phyloP scores from a whole-genome alignment of 2,113 vertebrate genomes.

The Rhineura floridana region DNA sequence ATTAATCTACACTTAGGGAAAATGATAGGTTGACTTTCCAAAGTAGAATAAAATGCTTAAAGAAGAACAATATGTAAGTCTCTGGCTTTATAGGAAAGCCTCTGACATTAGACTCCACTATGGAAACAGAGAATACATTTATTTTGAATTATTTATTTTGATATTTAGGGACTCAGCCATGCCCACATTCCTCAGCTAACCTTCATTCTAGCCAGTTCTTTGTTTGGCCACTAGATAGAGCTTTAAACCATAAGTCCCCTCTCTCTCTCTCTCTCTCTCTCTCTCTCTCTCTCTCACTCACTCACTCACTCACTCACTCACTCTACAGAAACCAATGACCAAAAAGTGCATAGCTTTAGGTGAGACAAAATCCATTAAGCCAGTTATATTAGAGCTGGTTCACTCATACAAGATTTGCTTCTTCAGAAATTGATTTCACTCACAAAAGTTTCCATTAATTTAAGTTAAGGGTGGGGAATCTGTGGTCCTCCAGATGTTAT shows the following conservation, averaged over 20 bases:
- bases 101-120: neutral
- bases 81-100: neutral
- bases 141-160: neutral
- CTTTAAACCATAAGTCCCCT: constrained; percentile 11
- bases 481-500: too few species aligned
- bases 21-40: neutral
- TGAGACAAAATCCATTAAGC: neutral
- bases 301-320: neutral
- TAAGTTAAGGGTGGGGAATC: too few species aligned
- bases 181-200: neutral
- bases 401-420: neutral
- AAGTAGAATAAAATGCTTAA: neutral
- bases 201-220: neutral
- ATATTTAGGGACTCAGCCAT: neutral
- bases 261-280: neutral
- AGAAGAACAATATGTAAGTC: neutral
- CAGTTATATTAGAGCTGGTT: neutral
- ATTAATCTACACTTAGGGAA: neutral
- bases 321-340: neutral
- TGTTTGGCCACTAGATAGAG: constrained; percentile 32
- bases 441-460: neutral
- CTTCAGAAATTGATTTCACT: neutral
- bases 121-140: neutral
- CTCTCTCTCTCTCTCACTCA: neutral
- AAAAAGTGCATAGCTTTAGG: neutral